Evolutionary conservation across 2,113 vertebrate species (phyloP).

Genomic region (Electrona antarctica): DNA sequence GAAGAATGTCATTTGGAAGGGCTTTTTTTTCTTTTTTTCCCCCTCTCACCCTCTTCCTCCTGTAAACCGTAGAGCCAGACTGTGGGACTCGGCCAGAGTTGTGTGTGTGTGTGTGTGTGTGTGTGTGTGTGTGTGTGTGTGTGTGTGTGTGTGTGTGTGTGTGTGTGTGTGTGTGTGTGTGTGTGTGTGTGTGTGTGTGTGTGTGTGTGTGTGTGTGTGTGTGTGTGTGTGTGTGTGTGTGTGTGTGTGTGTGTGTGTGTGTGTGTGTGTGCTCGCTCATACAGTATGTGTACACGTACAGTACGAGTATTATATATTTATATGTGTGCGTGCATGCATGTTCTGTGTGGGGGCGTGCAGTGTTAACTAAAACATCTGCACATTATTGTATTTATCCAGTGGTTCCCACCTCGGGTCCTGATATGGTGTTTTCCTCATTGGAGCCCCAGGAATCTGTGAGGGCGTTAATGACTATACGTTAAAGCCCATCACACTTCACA

Average conservation of each 20-base stretch:
- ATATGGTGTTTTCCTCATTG: constrained; percentile 1
- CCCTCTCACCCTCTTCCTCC: background rate
- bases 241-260: background rate
- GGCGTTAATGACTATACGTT: no score
- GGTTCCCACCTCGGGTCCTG: background rate
- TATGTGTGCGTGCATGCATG: background rate
- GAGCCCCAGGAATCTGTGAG: background rate
- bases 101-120: constrained; percentile 12
- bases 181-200: constrained; percentile 6
- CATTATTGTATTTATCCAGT: constrained; percentile 18
- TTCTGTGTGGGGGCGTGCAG: background rate
- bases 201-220: background rate
- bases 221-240: background rate
- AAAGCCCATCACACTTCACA: no score
- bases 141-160: background rate
- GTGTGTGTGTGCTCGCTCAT: background rate
- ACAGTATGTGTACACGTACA: background rate
- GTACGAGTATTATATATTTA: background rate
- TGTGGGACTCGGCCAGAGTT: background rate
- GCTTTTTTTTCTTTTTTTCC: constrained; percentile 4
- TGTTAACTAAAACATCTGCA: constrained; percentile 5
- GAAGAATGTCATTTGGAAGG: constrained; percentile 16
- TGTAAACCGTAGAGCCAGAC: background rate
- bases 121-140: constrained; percentile 12
- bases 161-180: constrained; percentile 3